Evolutionary conservation across 2,888 invertebrate genomes (phyloP).

Genomic region (Lacanobia wlatinum): DNA sequence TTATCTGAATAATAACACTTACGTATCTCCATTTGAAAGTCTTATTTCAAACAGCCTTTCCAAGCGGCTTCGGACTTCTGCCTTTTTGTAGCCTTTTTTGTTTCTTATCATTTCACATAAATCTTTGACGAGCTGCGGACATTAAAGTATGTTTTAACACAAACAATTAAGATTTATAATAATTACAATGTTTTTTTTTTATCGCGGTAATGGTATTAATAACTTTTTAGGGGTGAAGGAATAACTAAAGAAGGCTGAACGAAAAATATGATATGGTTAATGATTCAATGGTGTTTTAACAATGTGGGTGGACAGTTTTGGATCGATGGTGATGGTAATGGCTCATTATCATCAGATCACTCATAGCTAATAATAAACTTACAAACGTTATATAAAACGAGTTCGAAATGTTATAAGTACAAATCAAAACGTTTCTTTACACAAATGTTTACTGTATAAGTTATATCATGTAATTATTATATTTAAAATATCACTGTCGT

Average conservation of each 20-base stretch:
- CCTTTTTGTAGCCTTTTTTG: conserved; percentile 77
- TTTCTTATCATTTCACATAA: conserved; percentile 80
- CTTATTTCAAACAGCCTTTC: conserved; percentile 82
- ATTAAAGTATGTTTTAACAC: conserved; percentile 24
- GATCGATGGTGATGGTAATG: not conserved
- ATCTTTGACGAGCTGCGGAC: conserved; percentile 82
- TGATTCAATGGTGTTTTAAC: not conserved
- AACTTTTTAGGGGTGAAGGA: not conserved
- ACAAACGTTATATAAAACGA: no score
- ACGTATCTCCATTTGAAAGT: conserved; percentile 86
- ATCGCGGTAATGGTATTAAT: not conserved
- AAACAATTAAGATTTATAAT: not conserved
- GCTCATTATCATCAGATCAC: no score
- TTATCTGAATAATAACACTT: conserved; percentile 66
- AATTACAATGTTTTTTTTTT: no score
- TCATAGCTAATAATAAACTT: no score
- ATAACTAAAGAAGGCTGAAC: not conserved
- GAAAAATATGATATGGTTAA: no score
- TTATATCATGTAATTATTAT: no score
- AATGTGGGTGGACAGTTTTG: not conserved
- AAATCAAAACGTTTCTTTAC: no score
- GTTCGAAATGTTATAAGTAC: no score
- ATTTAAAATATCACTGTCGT: no score
- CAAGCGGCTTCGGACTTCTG: conserved; percentile 76
- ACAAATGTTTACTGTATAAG: no score